Conservation (phyloP, 2,888 invertebrate species). For the Agrypnus murinus region DNA sequence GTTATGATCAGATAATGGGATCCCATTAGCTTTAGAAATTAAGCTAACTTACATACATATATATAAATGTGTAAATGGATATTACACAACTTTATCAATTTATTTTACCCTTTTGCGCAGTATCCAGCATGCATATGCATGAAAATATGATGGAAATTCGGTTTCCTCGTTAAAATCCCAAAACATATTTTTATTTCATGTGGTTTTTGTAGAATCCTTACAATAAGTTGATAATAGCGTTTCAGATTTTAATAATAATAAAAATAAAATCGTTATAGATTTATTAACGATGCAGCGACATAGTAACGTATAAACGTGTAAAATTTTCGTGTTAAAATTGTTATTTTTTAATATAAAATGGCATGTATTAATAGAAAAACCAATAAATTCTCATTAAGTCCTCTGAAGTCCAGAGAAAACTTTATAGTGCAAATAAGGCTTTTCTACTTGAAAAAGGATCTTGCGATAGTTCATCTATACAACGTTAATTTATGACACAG, state of each 20-base stretch:
- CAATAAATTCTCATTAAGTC: slow-evolving; percentile 8
- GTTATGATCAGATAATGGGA: too few species aligned
- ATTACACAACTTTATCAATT: background rate
- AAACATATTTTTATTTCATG: slow-evolving; percentile 1
- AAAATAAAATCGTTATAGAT: too few species aligned
- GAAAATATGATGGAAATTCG: background rate
- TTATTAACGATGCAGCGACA: too few species aligned
- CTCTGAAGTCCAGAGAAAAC: background rate
- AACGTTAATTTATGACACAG: slow-evolving; percentile 33
- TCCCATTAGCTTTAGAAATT: too few species aligned
- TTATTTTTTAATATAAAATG: too few species aligned
- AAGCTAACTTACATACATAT: too few species aligned
- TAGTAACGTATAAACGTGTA: too few species aligned
- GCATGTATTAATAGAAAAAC: too few species aligned
- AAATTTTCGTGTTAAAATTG: too few species aligned
- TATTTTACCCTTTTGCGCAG: background rate
- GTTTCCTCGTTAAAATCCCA: slow-evolving; percentile 11
- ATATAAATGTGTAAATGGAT: too few species aligned
- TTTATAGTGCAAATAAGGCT: slow-evolving; percentile 7
- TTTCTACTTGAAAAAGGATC: slow-evolving; percentile 27
- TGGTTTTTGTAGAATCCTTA: background rate
- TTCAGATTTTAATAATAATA: too few species aligned
- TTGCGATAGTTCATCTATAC: slow-evolving; percentile 31
- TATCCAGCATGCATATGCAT: slow-evolving; percentile 14
- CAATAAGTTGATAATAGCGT: slow-evolving; percentile 1